Evolutionary conservation across 2,113 vertebrate genomes (phyloP).

Genomic region (Embiotoca jacksoni): DNA sequence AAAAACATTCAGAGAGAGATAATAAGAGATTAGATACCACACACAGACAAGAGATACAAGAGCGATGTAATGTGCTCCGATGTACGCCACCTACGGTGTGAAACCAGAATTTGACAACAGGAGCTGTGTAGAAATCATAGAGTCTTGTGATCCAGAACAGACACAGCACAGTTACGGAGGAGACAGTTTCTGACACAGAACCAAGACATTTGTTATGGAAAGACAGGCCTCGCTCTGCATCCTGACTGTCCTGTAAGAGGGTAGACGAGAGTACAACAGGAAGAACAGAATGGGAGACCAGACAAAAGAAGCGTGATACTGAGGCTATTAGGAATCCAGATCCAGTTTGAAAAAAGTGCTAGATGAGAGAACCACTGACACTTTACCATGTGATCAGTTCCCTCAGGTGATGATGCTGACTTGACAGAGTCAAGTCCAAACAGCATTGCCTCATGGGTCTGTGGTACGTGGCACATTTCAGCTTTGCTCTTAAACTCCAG

Average conservation of each 20-base stretch:
- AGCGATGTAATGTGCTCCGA: not conserved
- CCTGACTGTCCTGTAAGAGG: constrained; percentile 57
- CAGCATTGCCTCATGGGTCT: constrained; percentile 89
- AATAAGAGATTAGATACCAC: not conserved
- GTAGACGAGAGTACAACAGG: not conserved
- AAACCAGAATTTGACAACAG: constrained; percentile 99
- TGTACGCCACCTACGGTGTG: constrained; percentile 89
- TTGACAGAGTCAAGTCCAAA: constrained; percentile 86
- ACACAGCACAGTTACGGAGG: constrained; percentile 63
- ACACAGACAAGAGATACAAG: not conserved
- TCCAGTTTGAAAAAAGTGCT: constrained; percentile 7
- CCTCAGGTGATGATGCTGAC: constrained; percentile 58
- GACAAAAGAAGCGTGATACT: constrained; percentile 5
- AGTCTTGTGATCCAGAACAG: constrained; percentile 87
- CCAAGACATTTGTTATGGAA: constrained; percentile 27
- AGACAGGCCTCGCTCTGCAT: constrained; percentile 85
- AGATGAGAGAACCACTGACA: not conserved
- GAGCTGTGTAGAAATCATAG: constrained; percentile 95
- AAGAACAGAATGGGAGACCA: not conserved
- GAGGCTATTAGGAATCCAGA: not conserved
- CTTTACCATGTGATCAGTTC: constrained; percentile 62
- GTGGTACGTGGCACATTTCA: constrained; percentile 98
- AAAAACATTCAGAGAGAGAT: not conserved
- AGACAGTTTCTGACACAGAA: constrained; percentile 46
- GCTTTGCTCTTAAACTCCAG: constrained; percentile 98